A percentile compares a stretch with the other conserved stretches of the same genome.
Conservation (phyloP, 2,113 vertebrate species). For the Ochotona curzoniae region DNA sequence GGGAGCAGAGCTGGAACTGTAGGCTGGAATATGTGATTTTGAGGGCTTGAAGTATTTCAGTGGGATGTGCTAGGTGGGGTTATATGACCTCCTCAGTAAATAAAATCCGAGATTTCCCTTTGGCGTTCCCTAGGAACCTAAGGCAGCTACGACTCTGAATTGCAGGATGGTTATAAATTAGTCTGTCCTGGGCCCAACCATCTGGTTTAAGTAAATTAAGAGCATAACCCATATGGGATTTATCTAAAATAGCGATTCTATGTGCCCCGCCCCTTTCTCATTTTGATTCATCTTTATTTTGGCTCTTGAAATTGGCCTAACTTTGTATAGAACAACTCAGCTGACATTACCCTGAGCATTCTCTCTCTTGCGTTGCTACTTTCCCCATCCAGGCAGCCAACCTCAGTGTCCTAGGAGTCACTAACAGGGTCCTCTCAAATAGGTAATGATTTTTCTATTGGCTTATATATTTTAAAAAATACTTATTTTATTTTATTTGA, state of each 20-base stretch:
- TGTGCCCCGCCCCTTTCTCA: background rate
- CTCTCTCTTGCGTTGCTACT: background rate
- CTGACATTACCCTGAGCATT: background rate
- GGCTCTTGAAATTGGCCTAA: slow-evolving; percentile 45
- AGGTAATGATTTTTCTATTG: too few relatives aligned
- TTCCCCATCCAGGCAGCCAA: background rate
- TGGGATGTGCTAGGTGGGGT: background rate
- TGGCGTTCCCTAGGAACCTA: slow-evolving; percentile 72
- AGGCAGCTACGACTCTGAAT: slow-evolving; percentile 36
- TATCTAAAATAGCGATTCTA: slow-evolving; percentile 66
- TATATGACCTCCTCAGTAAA: slow-evolving; percentile 38
- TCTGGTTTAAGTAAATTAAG: slow-evolving; percentile 79
- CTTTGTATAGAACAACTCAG: background rate
- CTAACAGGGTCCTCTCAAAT: background rate
- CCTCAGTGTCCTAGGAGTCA: background rate
- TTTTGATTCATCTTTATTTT: slow-evolving; percentile 63
- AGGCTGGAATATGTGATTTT: background rate
- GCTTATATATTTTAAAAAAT: too few relatives aligned
- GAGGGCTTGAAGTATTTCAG: background rate
- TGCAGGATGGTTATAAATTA: slow-evolving; percentile 63
- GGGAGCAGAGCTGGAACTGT: background rate
- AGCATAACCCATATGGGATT: slow-evolving; percentile 73
- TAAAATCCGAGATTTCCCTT: slow-evolving; percentile 58
- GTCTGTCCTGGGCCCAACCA: slow-evolving; percentile 54
- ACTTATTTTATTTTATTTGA: too few relatives aligned